These are phyloP conservation scores for Corticium candelabrum DNA, from an alignment of 37 sponge, comb jelly and placozoan species.

Conservation along the genomic window DNA sequence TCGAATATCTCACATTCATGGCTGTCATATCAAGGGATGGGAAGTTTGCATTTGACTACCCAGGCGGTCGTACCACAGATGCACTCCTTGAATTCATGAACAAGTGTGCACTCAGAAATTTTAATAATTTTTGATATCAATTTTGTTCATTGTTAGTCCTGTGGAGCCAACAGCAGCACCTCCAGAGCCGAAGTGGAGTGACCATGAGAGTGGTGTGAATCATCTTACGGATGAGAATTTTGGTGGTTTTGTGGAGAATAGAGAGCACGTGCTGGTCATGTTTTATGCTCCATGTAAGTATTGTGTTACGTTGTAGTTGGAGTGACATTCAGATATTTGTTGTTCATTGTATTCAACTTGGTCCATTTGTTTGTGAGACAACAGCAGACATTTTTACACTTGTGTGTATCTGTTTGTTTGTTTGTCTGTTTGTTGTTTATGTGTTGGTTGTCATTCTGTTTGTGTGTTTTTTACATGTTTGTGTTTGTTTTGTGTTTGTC, in stretches of 20 bases:
- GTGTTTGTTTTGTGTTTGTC: too few relatives aligned
- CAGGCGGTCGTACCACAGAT: conserved; percentile 25
- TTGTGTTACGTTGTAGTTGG: not conserved
- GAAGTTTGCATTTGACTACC: not conserved
- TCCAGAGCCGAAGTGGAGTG: conserved; percentile 34
- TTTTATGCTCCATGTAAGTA: conserved; percentile 1
- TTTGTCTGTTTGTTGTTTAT: too few relatives aligned
- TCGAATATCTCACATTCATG: too few relatives aligned
- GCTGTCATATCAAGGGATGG: conserved; percentile 1
- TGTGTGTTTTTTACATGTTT: too few relatives aligned
- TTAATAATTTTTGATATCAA: too few relatives aligned
- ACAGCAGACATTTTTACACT: too few relatives aligned
- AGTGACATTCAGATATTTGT: not conserved
- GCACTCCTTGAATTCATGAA: conserved; percentile 84
- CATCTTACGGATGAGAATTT: conserved; percentile 69
- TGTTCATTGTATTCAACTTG: too few relatives aligned
- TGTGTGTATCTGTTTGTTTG: too few relatives aligned
- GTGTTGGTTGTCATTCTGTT: too few relatives aligned
- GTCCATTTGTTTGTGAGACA: too few relatives aligned
- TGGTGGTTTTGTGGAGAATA: conserved; percentile 35
- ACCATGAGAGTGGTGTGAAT: conserved; percentile 57
- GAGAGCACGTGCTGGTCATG: conserved; percentile 29
- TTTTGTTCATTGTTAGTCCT: conserved; percentile 38
- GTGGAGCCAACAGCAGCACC: conserved; percentile 55
- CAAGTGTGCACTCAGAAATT: conserved; percentile 22